phyloP scores from a whole-genome alignment of 2,888 invertebrate genomes.

The Eupithecia dodoneata region DNA sequence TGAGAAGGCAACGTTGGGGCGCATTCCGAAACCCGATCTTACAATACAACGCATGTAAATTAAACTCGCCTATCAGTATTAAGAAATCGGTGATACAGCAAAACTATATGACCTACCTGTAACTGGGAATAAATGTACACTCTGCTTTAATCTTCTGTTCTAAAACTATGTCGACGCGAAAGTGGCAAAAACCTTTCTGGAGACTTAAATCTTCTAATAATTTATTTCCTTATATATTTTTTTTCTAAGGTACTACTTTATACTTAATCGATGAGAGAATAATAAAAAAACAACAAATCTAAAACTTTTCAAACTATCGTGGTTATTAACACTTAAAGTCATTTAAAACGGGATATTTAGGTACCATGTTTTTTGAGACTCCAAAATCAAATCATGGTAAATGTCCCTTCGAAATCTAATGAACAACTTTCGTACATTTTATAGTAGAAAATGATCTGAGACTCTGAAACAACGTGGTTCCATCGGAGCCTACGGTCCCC shows the following conservation, averaged over 20 bases:
- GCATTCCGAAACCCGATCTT: constrained; percentile 39
- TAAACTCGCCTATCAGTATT: constrained; percentile 20
- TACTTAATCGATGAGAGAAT: neutral
- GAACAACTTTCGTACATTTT: neutral
- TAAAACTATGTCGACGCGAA: neutral
- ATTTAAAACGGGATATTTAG: too few relatives aligned
- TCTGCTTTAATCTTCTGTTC: neutral
- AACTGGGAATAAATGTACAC: neutral
- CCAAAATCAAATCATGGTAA: too few relatives aligned
- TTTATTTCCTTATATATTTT: neutral
- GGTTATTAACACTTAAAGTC: too few relatives aligned
- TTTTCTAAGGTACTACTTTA: neutral
- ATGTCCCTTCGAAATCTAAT: too few relatives aligned
- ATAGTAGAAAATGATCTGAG: constrained; percentile 19
- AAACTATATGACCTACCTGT: neutral
- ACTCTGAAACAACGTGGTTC: constrained; percentile 19
- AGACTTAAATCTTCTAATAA: neutral
- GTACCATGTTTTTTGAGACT: too few relatives aligned
- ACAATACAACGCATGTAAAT: constrained; percentile 35
- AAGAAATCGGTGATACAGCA: constrained; percentile 18
- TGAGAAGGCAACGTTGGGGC: constrained; percentile 37
- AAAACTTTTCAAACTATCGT: neutral
- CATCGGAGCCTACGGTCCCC: constrained; percentile 54
- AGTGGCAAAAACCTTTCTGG: neutral
- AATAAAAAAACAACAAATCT: neutral